Base-by-base conservation (phyloP, 2,113 vertebrate genomes). In the Malurus melanocephalus region DNA sequence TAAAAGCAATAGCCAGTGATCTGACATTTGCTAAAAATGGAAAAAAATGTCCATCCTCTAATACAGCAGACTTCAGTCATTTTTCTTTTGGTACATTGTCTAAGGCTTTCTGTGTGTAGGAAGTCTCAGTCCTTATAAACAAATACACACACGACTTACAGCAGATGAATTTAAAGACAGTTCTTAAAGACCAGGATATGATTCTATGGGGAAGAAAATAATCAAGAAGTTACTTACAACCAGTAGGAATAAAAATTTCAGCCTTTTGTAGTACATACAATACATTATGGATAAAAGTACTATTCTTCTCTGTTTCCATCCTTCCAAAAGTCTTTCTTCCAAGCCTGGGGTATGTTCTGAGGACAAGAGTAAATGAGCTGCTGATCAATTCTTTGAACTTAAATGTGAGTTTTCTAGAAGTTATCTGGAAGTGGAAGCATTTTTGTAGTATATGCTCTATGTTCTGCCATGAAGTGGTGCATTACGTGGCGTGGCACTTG, bases 1-100 rank as follows among this genome's bases (percentile, higher is more conserved):
- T 96, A 96, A 96, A 96, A 96, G 93, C 92, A 97, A 91, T 96
- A 96, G 94, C 72, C 94, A 93, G 56, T 96, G 94, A 96, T 97
- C 95, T 96, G 96, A 97, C 95, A 97, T 97, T 97, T 97, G 68
- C 95, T 97, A 96, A 97, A 97, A 95, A 93, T 87, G 94, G 94
- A 95, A 96, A 97, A 93, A 93, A 93, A 96, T 66, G 92, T 96
- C 83, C 64, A 65, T 96, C 80, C 85, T 88, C 82, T 96, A 94
- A 90, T 96, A 90, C 65, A 92, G 66, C 61, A 96, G 91, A 92
- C 74, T 94, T 97, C 88, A 93, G 82, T 92, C 61, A 73, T 49
- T 89, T 93, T 95, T 85, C 24, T 88, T 77, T 65, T 49, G 60
- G 40, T 87, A 17, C 51, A 9, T 91, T 86, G 72, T 81, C 72